Percentiles rank a stretch among this genome's conserved stretches.
These are phyloP conservation scores for Microcebus griseorufus DNA, from an alignment of 2,113 vertebrate genomes.

Conservation along the genomic window DNA sequence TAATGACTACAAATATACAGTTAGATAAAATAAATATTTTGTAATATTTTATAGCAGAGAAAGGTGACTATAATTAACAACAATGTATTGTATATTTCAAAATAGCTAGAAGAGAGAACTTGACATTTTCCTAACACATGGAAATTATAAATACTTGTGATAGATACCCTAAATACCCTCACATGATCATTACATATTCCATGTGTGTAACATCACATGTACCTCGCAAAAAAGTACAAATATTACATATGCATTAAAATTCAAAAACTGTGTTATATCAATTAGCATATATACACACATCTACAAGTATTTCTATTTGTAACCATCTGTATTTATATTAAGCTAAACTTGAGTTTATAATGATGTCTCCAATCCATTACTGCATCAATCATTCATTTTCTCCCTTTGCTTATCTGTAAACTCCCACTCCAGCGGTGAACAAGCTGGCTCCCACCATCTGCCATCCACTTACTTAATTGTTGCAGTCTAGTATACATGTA, in stretches of 20 bases:
- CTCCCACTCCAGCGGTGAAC: neutral
- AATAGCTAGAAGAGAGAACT: too few relatives aligned
- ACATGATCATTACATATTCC: too few relatives aligned
- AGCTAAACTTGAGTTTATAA: neutral
- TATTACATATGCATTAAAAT: too few relatives aligned
- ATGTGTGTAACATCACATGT: too few relatives aligned
- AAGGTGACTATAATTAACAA: too few relatives aligned
- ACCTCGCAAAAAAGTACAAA: too few relatives aligned
- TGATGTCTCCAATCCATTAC: neutral
- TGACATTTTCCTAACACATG: too few relatives aligned
- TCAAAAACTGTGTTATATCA: neutral
- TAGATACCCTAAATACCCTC: too few relatives aligned
- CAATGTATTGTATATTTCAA: too few relatives aligned
- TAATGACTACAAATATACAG: neutral
- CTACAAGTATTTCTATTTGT: neutral
- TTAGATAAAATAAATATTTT: neutral
- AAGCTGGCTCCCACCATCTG: neutral
- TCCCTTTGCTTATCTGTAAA: neutral
- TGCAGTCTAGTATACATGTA: neutral
- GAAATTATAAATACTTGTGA: too few relatives aligned
- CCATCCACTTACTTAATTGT: slow-evolving; percentile 14
- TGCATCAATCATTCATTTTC: neutral
- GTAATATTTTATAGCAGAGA: neutral
- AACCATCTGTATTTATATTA: neutral
- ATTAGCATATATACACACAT: neutral